A percentile compares a stretch with the other conserved stretches of the same genome.
Conservation (phyloP, 2,113 vertebrate genomes). For the Lophius piscatorius region DNA sequence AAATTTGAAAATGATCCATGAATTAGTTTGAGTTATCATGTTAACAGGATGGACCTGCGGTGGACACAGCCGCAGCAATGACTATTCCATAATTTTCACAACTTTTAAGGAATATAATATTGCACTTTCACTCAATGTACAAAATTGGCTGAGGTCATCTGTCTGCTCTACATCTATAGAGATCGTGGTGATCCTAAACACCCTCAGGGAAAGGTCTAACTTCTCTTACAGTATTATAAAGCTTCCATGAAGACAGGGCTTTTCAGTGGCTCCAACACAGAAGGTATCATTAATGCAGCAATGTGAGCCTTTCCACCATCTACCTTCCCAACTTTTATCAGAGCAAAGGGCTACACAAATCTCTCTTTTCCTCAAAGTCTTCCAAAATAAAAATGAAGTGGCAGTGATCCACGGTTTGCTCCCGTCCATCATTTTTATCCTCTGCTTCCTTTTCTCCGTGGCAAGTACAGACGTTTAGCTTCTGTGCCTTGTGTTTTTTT, state of each 20-base stretch:
- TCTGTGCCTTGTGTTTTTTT: conserved; percentile 28
- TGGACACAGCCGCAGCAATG: too few relatives aligned
- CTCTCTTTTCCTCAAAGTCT: background rate
- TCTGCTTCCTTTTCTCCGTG: conserved; percentile 36
- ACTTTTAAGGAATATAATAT: too few relatives aligned
- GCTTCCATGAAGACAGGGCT: background rate
- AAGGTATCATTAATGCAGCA: background rate
- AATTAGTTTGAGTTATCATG: too few relatives aligned
- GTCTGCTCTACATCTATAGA: background rate
- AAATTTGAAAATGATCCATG: too few relatives aligned
- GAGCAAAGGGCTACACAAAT: conserved; percentile 14
- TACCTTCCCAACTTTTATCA: conserved; percentile 1
- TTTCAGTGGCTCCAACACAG: background rate
- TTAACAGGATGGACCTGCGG: too few relatives aligned
- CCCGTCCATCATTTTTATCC: conserved; percentile 26
- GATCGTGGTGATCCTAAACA: too few relatives aligned
- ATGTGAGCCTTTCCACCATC: background rate
- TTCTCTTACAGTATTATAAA: background rate
- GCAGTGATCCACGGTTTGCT: conserved; percentile 22
- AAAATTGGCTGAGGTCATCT: too few relatives aligned
- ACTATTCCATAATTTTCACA: too few relatives aligned
- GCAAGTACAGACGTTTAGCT: conserved; percentile 62
- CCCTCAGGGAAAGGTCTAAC: background rate
- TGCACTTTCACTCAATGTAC: too few relatives aligned
- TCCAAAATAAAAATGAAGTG: too few relatives aligned